These are phyloP conservation scores for Sylvilagus bachmani DNA, from an alignment of 2,113 vertebrate genomes.

Conservation along the genomic window DNA sequence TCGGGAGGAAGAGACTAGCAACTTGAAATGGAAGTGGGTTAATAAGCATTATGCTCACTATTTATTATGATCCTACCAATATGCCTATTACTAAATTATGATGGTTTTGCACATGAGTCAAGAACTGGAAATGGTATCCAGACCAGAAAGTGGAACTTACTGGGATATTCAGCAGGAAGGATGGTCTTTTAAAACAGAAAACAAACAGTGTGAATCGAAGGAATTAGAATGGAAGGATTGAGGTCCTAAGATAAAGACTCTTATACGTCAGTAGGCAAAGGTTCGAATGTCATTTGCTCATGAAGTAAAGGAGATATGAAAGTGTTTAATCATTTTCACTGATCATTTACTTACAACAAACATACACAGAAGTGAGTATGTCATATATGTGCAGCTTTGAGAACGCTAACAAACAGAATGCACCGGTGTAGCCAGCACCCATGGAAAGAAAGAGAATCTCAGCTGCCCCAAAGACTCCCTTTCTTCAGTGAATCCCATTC, in stretches of 20 bases:
- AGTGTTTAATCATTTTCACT: not conserved
- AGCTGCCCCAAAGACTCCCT: not conserved
- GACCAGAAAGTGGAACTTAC: not conserved
- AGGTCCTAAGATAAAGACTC: not conserved
- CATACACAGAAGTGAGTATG: not conserved
- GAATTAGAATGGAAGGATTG: not conserved
- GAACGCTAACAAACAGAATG: not conserved
- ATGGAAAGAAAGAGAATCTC: not conserved
- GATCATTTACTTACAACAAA: not conserved
- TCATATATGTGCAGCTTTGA: not conserved
- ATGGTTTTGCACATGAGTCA: not conserved
- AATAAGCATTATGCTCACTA: not conserved
- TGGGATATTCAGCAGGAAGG: not conserved
- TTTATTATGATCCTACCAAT: not conserved
- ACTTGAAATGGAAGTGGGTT: not conserved
- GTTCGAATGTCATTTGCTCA: not conserved
- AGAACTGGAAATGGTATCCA: not conserved
- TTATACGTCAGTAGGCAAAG: not conserved
- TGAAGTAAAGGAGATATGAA: not conserved
- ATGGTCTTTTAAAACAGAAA: not conserved
- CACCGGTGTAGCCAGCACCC: not conserved
- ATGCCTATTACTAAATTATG: not conserved
- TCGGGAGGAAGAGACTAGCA: not conserved
- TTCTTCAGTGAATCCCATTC: too few relatives aligned
- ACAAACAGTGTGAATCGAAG: not conserved